Evolutionary conservation across 2,797 vertebrate species (phyloP).

Genomic region (Chelon labrosus): DNA sequence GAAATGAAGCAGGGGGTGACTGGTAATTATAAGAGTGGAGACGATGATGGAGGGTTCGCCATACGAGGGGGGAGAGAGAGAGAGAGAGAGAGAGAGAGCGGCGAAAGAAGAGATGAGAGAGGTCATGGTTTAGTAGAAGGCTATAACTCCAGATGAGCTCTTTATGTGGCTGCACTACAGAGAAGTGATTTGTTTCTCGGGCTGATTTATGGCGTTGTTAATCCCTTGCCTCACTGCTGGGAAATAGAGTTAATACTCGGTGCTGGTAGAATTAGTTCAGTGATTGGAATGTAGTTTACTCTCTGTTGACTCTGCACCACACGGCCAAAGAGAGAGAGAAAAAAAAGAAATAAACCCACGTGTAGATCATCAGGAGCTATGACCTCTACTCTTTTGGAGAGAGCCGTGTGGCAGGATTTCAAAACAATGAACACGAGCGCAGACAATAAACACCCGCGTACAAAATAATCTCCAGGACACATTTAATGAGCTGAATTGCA

Average conservation of each 20-base stretch:
- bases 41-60: constrained; percentile 42
- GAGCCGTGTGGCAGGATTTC: constrained; percentile 18
- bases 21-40: constrained; percentile 38
- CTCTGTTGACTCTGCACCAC: neutral
- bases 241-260: constrained; percentile 15
- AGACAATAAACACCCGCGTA: constrained; percentile 38
- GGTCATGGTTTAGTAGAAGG: constrained; percentile 44
- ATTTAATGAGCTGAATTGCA: constrained; percentile 50
- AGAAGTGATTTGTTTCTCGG: constrained; percentile 24
- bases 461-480: constrained; percentile 1
- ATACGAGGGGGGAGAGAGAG: too few relatives aligned
- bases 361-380: constrained; percentile 39
- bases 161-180: constrained; percentile 50
- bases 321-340: neutral
- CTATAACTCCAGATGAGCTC: constrained; percentile 66
- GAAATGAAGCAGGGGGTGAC: constrained; percentile 18
- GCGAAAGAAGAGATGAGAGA: constrained; percentile 22
- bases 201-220: constrained; percentile 57
- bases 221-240: constrained; percentile 14
- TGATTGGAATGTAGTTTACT: neutral
- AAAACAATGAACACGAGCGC: constrained; percentile 50
- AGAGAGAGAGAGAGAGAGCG: neutral
- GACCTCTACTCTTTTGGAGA: constrained; percentile 19
- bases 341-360: neutral
- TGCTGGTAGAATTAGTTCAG: neutral